These are phyloP conservation scores for Pomatorhinus ruficollis DNA, from an alignment of 2,113 vertebrate genomes.

Conservation along the genomic window DNA sequence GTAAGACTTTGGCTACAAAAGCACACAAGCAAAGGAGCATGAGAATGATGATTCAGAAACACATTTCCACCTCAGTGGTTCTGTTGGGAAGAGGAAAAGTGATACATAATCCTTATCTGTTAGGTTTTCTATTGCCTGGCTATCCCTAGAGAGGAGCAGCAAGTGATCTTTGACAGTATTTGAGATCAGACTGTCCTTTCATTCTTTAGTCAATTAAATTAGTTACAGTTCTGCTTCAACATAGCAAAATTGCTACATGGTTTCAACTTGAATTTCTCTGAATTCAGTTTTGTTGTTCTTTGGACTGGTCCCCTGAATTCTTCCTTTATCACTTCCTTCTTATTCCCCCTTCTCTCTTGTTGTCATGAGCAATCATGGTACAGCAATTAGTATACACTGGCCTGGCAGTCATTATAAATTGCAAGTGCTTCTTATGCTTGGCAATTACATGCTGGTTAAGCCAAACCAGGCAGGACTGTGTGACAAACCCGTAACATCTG, in stretches of 20 bases:
- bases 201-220: not conserved
- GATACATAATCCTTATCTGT: not conserved
- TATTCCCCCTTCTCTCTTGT: not conserved
- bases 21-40: not conserved
- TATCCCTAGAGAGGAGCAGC: not conserved
- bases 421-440: not conserved
- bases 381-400: not conserved
- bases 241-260: not conserved
- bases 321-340: not conserved
- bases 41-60: not conserved
- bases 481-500: constrained; percentile 49
- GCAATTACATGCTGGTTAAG: not conserved
- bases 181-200: not conserved
- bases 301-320: not conserved
- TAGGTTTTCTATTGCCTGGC: not conserved
- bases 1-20: not conserved
- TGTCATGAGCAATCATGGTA: not conserved
- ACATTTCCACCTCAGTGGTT: not conserved
- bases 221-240: not conserved
- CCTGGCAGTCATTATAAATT: not conserved
- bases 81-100: not conserved
- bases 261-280: not conserved
- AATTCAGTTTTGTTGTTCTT: not conserved
- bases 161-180: not conserved
- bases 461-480: constrained; percentile 16